Conservation (phyloP, 2,113 vertebrate species). For the Octodon degus region DNA sequence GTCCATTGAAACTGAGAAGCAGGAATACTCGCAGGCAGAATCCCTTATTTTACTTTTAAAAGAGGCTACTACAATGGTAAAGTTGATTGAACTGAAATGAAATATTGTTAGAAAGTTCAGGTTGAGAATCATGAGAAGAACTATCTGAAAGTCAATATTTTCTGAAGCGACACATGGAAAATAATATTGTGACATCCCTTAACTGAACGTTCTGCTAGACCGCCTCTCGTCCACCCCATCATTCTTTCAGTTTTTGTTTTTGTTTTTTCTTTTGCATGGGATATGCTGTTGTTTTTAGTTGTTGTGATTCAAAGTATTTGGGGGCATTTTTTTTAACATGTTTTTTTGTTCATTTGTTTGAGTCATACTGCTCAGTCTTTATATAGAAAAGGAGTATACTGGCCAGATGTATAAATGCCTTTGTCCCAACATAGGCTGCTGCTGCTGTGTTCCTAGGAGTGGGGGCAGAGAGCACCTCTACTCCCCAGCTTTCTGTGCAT, state of each 20-base stretch:
- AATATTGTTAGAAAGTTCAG: constrained; percentile 50
- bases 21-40: constrained; percentile 30
- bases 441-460: constrained; percentile 38
- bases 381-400: constrained; percentile 75
- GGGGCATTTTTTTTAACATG: constrained; percentile 69
- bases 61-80: constrained; percentile 40
- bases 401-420: constrained; percentile 81
- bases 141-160: constrained; percentile 73
- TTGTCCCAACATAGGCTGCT: constrained; percentile 61
- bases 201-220: constrained; percentile 77
- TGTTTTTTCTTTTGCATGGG: constrained; percentile 81
- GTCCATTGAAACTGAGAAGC: constrained; percentile 9
- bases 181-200: constrained; percentile 91
- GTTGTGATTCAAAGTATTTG: constrained; percentile 77
- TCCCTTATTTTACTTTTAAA: constrained; percentile 48
- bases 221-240: constrained; percentile 80
- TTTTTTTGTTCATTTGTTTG: constrained; percentile 54
- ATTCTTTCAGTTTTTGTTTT: constrained; percentile 71
- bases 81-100: constrained; percentile 57
- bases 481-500: constrained; percentile 33
- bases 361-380: constrained; percentile 77
- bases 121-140: constrained; percentile 62
- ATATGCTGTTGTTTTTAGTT: constrained; percentile 73
- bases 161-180: constrained; percentile 83
- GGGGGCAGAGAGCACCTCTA: neutral